A percentile compares a stretch with the other conserved stretches of the same genome.
These are phyloP conservation scores for Zophobas morio DNA, from an alignment of 1,140 invertebrate genomes.

Conservation along the genomic window DNA sequence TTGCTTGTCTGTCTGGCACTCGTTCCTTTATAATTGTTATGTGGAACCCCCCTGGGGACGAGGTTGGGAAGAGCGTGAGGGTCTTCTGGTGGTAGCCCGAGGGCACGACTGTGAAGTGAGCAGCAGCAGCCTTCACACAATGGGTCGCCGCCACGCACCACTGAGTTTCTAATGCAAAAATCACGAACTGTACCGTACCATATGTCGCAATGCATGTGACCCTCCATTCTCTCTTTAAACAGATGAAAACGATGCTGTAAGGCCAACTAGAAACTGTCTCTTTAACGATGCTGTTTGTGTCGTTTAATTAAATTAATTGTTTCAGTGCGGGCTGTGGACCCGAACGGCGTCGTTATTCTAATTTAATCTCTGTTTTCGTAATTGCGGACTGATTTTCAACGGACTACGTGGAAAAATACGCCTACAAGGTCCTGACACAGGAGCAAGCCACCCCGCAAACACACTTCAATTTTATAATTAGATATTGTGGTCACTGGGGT, in stretches of 20 bases:
- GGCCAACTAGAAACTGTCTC: slow-evolving; percentile 49
- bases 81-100: slow-evolving; percentile 41
- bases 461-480: background rate
- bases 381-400: slow-evolving; percentile 42
- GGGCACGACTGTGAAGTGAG: slow-evolving; percentile 45
- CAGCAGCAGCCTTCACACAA: slow-evolving; percentile 39
- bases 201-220: slow-evolving; percentile 49
- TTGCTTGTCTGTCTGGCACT: slow-evolving; percentile 43
- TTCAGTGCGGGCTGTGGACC: slow-evolving; percentile 50
- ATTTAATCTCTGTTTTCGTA: slow-evolving; percentile 55
- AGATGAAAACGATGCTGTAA: slow-evolving; percentile 50
- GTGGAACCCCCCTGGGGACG: slow-evolving; percentile 45
- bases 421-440: slow-evolving; percentile 6
- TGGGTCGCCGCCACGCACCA: slow-evolving; percentile 42
- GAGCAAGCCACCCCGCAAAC: background rate
- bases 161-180: slow-evolving; percentile 48
- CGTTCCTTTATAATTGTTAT: slow-evolving; percentile 54
- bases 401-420: slow-evolving; percentile 46
- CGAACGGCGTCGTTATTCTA: slow-evolving; percentile 55
- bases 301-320: slow-evolving; percentile 58
- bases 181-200: slow-evolving; percentile 47
- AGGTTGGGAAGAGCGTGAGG: slow-evolving; percentile 35
- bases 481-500: background rate
- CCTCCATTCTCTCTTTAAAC: slow-evolving; percentile 48
- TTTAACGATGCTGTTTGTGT: slow-evolving; percentile 57